Conservation (phyloP, 2,888 invertebrate genomes). For the Sipha maydis region DNA sequence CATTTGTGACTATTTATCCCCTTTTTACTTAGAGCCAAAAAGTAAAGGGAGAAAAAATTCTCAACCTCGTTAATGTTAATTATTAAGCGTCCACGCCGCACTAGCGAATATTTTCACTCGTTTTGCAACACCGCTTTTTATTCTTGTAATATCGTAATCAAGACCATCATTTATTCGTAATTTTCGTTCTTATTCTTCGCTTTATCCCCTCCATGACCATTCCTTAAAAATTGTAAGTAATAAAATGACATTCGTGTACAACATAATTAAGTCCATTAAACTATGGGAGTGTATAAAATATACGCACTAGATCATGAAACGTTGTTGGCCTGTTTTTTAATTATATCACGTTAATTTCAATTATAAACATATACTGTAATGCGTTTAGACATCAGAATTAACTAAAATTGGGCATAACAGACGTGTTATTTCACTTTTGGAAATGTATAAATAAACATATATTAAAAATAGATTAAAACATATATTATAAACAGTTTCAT, state of each 20-base stretch:
- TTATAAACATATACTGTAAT: not conserved
- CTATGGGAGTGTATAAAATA: not conserved
- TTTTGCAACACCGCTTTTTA: constrained; percentile 1
- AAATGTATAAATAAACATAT: not conserved
- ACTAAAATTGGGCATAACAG: not conserved
- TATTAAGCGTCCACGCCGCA: constrained; percentile 1
- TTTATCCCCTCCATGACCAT: not conserved
- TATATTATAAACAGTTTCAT: not conserved
- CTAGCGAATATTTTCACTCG: constrained; percentile 25
- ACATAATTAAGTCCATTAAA: constrained; percentile 9
- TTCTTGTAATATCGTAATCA: constrained; percentile 50
- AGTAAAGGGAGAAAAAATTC: not conserved
- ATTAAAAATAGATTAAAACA: too few species aligned
- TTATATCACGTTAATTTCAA: not conserved
- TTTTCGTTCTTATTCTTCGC: constrained; percentile 29
- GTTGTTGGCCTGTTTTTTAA: not conserved
- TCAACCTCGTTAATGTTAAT: constrained; percentile 44
- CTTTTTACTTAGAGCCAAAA: constrained; percentile 1
- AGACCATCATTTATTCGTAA: constrained; percentile 5
- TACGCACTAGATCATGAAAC: not conserved
- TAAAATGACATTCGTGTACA: constrained; percentile 1
- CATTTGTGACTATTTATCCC: constrained; percentile 15
- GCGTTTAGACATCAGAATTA: not conserved
- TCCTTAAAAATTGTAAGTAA: not conserved
- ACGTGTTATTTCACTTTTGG: not conserved